Percentiles rank a stretch among this genome's conserved stretches.
These are phyloP conservation scores for Anhinga rufa DNA, from an alignment of 2,113 vertebrate species.

Conservation along the genomic window DNA sequence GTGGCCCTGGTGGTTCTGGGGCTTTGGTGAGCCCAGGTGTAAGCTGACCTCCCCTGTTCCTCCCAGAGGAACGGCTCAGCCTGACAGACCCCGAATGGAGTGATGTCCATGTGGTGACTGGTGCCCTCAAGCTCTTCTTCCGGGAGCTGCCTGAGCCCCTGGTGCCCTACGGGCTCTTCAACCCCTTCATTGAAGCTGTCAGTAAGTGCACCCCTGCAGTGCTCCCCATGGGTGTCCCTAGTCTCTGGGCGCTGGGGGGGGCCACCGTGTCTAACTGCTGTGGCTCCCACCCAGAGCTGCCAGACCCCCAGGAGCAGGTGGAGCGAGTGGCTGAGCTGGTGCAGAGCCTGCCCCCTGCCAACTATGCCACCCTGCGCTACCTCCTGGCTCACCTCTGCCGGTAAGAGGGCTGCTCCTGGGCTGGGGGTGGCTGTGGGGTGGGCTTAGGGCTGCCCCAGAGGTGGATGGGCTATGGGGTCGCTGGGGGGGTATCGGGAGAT, in stretches of 20 bases:
- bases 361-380: constrained; percentile 81
- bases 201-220: constrained; percentile 65
- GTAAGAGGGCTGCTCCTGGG: constrained; percentile 41
- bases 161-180: constrained; percentile 75
- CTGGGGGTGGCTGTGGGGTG: background rate
- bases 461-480: background rate
- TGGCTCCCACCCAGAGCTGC: constrained; percentile 69
- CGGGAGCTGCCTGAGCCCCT: constrained; percentile 90
- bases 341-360: constrained; percentile 76
- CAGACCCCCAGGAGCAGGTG: constrained; percentile 75
- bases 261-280: too few relatives aligned
- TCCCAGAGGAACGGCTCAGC: constrained; percentile 83
- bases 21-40: too few relatives aligned
- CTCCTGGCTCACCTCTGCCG: constrained; percentile 83
- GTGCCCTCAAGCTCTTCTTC: constrained; percentile 91
- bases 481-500: too few relatives aligned
- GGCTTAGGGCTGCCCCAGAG: background rate
- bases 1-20: background rate
- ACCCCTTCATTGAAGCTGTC: constrained; percentile 75
- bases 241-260: too few relatives aligned
- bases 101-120: constrained; percentile 88
- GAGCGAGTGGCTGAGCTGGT: constrained; percentile 78
- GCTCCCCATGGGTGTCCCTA: background rate
- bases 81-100: constrained; percentile 86
- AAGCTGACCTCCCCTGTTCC: background rate